A percentile compares a stretch with the other conserved stretches of the same genome.
Evolutionary conservation across 1,140 invertebrate genomes (phyloP).

Genomic region (Hydropsyche tenuis): DNA sequence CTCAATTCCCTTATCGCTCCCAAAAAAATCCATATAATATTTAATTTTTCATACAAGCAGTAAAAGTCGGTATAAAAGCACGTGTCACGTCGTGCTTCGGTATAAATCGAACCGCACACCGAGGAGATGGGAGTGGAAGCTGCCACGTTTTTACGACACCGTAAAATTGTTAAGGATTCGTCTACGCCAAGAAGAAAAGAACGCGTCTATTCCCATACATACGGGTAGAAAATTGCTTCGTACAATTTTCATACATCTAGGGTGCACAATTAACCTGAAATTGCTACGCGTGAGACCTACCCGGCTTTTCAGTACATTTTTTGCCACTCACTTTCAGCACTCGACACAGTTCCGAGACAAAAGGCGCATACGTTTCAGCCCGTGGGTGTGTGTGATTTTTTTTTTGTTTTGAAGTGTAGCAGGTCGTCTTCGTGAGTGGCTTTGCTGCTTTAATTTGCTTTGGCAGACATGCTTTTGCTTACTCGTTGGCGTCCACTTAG

Average conservation of each 20-base stretch:
- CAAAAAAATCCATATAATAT: no score
- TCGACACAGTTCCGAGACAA: constrained; percentile 41
- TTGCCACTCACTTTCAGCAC: constrained; percentile 36
- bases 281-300: constrained; percentile 3
- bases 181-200: no score
- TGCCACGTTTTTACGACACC: no score
- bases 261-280: constrained; percentile 28
- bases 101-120: no score
- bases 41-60: no score
- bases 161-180: no score
- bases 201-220: no score
- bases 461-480: constrained; percentile 43
- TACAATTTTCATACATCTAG: constrained; percentile 4
- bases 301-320: constrained; percentile 1
- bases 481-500: not conserved
- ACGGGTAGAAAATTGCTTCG: not conserved
- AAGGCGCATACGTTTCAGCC: constrained; percentile 33
- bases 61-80: no score
- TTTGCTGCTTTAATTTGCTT: constrained; percentile 49
- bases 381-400: constrained; percentile 25
- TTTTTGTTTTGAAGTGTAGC: no score
- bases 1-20: no score
- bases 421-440: constrained; percentile 29
- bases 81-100: no score
- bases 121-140: no score